Conservation (phyloP, 2,888 invertebrate species). For the Phortica okadai region DNA sequence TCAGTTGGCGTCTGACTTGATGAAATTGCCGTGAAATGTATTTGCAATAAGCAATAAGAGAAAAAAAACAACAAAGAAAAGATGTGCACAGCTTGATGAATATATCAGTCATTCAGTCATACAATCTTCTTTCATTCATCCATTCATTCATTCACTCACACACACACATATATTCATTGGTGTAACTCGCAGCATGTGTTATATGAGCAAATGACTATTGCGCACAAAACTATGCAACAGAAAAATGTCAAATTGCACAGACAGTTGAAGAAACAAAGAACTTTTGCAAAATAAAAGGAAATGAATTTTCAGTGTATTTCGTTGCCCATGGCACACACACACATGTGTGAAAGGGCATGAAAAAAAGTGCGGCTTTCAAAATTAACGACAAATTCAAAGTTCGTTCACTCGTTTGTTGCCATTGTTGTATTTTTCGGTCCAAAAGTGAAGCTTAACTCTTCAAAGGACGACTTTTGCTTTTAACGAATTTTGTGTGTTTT, state of each 20-base stretch:
- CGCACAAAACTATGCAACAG: neutral
- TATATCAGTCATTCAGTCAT: neutral
- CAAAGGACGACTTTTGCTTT: no score
- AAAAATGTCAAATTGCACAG: neutral
- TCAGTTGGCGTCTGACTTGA: neutral
- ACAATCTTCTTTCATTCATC: neutral
- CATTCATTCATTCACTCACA: neutral
- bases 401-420: no score
- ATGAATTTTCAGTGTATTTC: neutral
- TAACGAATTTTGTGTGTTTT: no score
- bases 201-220: neutral
- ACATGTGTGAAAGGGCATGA: neutral
- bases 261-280: neutral
- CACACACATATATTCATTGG: neutral
- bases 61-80: neutral
- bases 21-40: constrained; percentile 17
- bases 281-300: neutral
- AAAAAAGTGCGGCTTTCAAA: neutral
- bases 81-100: neutral
- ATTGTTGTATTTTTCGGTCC: no score
- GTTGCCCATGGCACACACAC: neutral
- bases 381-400: neutral
- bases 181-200: neutral
- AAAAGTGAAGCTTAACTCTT: no score
- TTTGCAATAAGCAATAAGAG: neutral